Evolutionary conservation across 2,888 invertebrate genomes (phyloP).

Genomic region (Ichneumoninae sp.): DNA sequence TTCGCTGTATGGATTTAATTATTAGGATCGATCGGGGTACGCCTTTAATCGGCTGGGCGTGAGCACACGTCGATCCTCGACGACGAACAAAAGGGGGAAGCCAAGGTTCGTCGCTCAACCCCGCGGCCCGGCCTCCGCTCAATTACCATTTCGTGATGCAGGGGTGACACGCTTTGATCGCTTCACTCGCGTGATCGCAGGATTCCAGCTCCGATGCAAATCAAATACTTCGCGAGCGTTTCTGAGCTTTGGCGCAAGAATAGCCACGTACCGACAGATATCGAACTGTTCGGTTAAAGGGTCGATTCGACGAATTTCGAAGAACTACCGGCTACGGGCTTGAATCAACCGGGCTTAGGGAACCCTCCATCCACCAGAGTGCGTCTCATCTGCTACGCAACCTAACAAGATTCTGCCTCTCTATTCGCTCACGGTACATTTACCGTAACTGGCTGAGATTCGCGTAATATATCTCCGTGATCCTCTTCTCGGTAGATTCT

Average conservation of each 20-base stretch:
- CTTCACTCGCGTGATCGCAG: constrained; percentile 28
- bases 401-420: constrained; percentile 14
- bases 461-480: constrained; percentile 3
- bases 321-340: constrained; percentile 36
- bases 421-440: constrained; percentile 31
- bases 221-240: background rate
- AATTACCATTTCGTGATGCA: constrained; percentile 54
- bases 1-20: constrained; percentile 77
- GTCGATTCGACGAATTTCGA: constrained; percentile 33
- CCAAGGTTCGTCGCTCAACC: constrained; percentile 28
- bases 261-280: background rate
- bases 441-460: constrained; percentile 27
- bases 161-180: constrained; percentile 39
- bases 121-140: constrained; percentile 12
- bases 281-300: constrained; percentile 17
- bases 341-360: constrained; percentile 47
- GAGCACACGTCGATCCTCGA: constrained; percentile 67
- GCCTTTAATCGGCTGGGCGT: constrained; percentile 78
- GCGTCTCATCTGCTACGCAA: background rate
- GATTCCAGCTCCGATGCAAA: constrained; percentile 30
- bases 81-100: constrained; percentile 70
- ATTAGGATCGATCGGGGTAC: constrained; percentile 77
- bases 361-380: background rate
- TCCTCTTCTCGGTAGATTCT: background rate
- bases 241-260: background rate